Base-by-base conservation (phyloP, 2,797 vertebrate species). In the Trachops cirrhosus region DNA sequence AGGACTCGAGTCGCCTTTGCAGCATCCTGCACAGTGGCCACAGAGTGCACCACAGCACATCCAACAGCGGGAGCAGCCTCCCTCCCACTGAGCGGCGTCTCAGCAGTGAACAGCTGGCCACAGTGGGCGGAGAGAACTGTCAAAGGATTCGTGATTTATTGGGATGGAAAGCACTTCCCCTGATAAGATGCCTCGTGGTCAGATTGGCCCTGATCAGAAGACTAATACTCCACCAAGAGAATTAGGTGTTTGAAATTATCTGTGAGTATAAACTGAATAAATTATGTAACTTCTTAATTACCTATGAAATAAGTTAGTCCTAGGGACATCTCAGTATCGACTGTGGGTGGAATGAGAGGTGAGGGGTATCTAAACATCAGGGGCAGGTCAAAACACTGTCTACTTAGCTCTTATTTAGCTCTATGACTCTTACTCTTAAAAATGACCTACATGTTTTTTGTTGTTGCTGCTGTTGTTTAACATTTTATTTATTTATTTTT, bases 91-190 rank as follows among this genome's bases (percentile, higher is more conserved):
- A 57, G 22, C 73, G 39, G 41, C 0, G 0, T 50, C 44, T 50
- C 79, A 34, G 71, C 57, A 44, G 54, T 4, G 14, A 80, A 32
- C 21, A 32, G 2, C 85, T 14, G 34, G 67, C 29, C 18, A 2
- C 4, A 1, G 2, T 6, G 26, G 15, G 3, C 0, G 26, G 54
- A 88, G 32, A 46, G n/a, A 5, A 1, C 10, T 3, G 26, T 46
- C n/a, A 64, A 46, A 3, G 8, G 32, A 77, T 6, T 26, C 50
- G 1, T n/a, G 52, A 70, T 71, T 62, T 39, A 37, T 26, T 62
- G 68, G 10, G 4, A 41, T 11, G 54, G n/a, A 44, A 32, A 52
- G 18, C 54, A 22, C 59, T 70, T 50, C 41, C 57, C 32, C 39
- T 11, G n/a, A 46, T 21, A 39, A 75, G 16, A 39, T 19, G 5